Base-by-base conservation (phyloP, 2,113 vertebrate genomes). In the Myxocyprinus asiaticus region DNA sequence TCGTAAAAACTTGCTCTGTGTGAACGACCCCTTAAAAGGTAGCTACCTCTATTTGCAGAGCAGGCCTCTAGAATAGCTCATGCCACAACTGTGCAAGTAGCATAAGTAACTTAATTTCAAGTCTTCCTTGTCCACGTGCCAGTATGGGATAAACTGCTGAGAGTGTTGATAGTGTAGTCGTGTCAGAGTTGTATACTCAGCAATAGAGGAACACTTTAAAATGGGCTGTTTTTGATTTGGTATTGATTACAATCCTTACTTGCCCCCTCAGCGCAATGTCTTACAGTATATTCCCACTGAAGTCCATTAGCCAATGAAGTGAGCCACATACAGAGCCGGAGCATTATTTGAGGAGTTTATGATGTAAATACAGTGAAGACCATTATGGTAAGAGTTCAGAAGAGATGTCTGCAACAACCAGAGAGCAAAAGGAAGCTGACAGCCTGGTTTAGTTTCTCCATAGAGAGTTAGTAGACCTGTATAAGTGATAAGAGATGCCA, bases 221-320 rank as follows among this genome's bases (percentile, higher is more conserved):
- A 71, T 43, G 14, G 12, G 14, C 14, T 17, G 33, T 6, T 33
- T 43, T 70, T 55, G 50, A 50, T 33, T 33, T 33, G 22, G 22
- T 45, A 1, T 72, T 44, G 8, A 8, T 70, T 59, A 7, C 14
- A 72, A 59, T 72, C 55, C 69, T 72, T n/a, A 71, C 33, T 43
- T 9, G 33, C 22, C 22, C 22, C 22, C 22, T 33, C 22, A 33
- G 22, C 22, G 22, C 22, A 33, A 33, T 33, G 22, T 33, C 22
- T 33, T 33, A 33, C 22, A 33, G 22, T 33, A 56, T 56, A 56
- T 14, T 56, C 14, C 14, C n/a, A 14, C 12, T 56, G 2, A 48
- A 9, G 9, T 48, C 47, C 14, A 56, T 11, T 14, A 11, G 53
- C 9, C 12, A 11, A 2, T 4, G 53, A 5, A 55, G 12, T 8